Evolutionary conservation across 1,140 invertebrate species (phyloP), one percentile per base, ranked within the genome.

Genomic region (Bombus soroeensis): DNA sequence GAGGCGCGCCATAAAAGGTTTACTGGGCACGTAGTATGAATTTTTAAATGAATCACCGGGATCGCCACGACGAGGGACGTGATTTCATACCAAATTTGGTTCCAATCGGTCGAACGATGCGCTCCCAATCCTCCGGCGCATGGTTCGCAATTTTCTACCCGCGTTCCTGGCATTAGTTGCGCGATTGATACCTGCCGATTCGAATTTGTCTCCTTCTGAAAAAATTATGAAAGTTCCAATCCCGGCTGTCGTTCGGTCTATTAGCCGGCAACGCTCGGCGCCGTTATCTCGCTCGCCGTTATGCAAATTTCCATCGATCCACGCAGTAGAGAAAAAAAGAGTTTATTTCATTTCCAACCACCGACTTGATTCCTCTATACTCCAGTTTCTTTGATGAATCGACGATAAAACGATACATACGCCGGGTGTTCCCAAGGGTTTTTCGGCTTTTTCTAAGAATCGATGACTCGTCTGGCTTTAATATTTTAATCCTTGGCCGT

Each of bases 1-100:
- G 64, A 75, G 32, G 18, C 12, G 75, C 68, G 79, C 70, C 75
- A 80, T 81, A 81, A 87, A 90, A 90, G 66, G 53, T 88, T 88
- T 53, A 53, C 18, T 22, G 47, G 70, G 73, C 53, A 74, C 32
- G 53, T 71, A 62, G 81, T 71, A 66, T 82, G 64, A 89, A 91
- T 88, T 89, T 91, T 91, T 87, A 74, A 89, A 79, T 76, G 80
- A 83, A 77, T 81, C 64, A 71, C 75, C 73, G 73, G 10, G 32
- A 32, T 53, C 72, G 71, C 88, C 87, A 72, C 85, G 75, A 62
- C 39, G 81, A n/a, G 73, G 74, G 89, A 91, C 83, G 88, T 81
- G 90, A 91, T 91, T 91, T 91, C 86, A 88, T 89, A 90, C 88
- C 88, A 91, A 91, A 91, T 91, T 91, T 89, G 88, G 74, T 91